These are phyloP conservation scores for Oligia strigilis DNA, from an alignment of 2,888 invertebrate genomes.

Conservation along the genomic window DNA sequence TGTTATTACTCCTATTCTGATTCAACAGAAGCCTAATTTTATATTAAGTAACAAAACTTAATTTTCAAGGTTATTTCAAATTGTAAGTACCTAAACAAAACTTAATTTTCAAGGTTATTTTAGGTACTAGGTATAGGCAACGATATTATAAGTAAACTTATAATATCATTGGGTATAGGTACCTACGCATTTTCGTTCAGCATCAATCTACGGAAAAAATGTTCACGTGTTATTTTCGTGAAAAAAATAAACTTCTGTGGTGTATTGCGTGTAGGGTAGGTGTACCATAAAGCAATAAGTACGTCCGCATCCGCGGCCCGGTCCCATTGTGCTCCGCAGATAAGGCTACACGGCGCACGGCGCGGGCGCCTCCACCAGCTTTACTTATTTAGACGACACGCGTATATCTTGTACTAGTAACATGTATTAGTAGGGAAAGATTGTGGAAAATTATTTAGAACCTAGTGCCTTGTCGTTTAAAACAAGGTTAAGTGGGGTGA, in stretches of 20 bases:
- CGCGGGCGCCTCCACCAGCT: slow-evolving; percentile 43
- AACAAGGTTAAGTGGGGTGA: neutral
- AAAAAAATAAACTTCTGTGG: slow-evolving; percentile 34
- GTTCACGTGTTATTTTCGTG: slow-evolving; percentile 27
- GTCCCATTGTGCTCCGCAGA: slow-evolving; percentile 60
- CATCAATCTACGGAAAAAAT: neutral
- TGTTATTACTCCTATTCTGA: neutral
- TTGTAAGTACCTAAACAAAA: neutral
- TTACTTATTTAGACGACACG: slow-evolving; percentile 53
- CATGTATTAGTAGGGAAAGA: slow-evolving; percentile 1
- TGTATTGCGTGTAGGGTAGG: slow-evolving; percentile 51
- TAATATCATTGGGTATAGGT: too few species aligned
- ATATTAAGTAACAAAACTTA: neutral
- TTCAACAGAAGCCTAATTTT: neutral
- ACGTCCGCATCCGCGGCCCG: slow-evolving; percentile 70
- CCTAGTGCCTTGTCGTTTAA: neutral
- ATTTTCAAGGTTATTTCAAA: neutral
- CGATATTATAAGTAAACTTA: too few species aligned
- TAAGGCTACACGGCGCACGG: slow-evolving; percentile 54
- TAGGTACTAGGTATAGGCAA: neutral
- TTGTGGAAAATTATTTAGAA: slow-evolving; percentile 13
- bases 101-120: neutral
- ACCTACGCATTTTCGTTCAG: neutral
- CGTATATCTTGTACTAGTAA: slow-evolving; percentile 32
- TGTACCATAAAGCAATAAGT: slow-evolving; percentile 70